Percentiles rank a stretch among this genome's conserved stretches.
These are phyloP conservation scores for Dorcus hopei DNA, from an alignment of 2,888 invertebrate species.

Conservation along the genomic window DNA sequence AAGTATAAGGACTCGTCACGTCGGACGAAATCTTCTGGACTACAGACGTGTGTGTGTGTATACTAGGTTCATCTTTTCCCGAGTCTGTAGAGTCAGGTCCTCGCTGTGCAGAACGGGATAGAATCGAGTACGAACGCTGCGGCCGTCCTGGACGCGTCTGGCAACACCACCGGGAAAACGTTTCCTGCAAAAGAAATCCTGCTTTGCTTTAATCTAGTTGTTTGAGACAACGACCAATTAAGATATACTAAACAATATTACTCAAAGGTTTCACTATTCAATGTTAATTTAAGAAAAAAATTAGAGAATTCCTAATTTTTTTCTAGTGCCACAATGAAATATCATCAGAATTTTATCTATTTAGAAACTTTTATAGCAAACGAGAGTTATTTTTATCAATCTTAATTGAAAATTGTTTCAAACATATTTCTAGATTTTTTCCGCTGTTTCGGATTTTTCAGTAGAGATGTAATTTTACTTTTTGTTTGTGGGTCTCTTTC, in stretches of 20 bases:
- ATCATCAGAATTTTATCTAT: too few species aligned
- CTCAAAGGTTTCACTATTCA: too few species aligned
- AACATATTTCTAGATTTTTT: too few species aligned
- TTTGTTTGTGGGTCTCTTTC: too few species aligned
- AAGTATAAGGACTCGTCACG: too few species aligned
- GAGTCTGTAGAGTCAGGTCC: slow-evolving; percentile 24
- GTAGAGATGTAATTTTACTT: too few species aligned
- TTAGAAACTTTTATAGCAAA: too few species aligned
- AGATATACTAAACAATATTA: too few species aligned
- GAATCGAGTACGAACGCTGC: slow-evolving; percentile 58
- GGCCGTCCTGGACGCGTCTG: slow-evolving; percentile 40
- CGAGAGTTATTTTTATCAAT: too few species aligned
- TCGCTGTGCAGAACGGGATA: slow-evolving; percentile 44
- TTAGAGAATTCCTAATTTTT: background rate
- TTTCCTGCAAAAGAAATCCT: slow-evolving; percentile 56
- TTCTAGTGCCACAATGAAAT: background rate
- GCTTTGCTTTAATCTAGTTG: slow-evolving; percentile 24
- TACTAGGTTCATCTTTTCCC: slow-evolving; percentile 27
- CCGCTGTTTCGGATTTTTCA: too few species aligned
- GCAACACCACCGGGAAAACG: slow-evolving; percentile 54
- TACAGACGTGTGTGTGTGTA: slow-evolving; percentile 28
- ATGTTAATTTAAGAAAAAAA: background rate
- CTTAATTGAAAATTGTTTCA: too few species aligned
- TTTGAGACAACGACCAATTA: too few species aligned
- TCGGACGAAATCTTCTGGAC: slow-evolving; percentile 25